These are phyloP conservation scores for Macrotis lagotis DNA, from an alignment of 2,113 vertebrate genomes.

Conservation along the genomic window DNA sequence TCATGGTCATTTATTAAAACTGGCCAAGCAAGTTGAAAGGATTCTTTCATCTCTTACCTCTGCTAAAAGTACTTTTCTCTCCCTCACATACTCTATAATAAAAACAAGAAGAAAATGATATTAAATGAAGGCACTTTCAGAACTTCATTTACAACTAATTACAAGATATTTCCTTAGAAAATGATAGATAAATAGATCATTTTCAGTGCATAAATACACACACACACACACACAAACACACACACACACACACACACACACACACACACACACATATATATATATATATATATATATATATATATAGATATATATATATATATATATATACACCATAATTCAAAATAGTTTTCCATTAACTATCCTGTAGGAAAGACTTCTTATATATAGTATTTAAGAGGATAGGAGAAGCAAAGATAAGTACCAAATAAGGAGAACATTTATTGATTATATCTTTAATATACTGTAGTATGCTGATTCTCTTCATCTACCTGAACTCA, in stretches of 20 bases:
- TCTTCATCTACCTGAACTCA: not conserved
- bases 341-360: not conserved
- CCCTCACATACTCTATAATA: not conserved
- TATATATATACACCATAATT: not conserved
- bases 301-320: not conserved
- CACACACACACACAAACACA: too few relatives aligned
- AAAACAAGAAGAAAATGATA: not conserved
- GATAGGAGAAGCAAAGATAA: not conserved
- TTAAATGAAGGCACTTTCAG: not conserved
- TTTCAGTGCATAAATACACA: too few relatives aligned
- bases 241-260: too few relatives aligned
- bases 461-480: not conserved
- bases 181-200: not conserved
- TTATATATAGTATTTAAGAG: not conserved
- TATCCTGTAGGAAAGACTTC: not conserved
- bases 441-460: not conserved
- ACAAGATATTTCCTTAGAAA: not conserved
- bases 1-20: not conserved
- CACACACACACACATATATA: too few relatives aligned
- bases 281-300: too few relatives aligned
- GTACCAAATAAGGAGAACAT: not conserved
- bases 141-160: not conserved
- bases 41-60: not conserved
- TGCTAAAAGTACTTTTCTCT: not conserved
- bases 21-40: not conserved